A percentile compares a stretch with the other conserved stretches of the same genome.
phyloP scores from a whole-genome alignment of 2,888 invertebrate genomes.

The Euclidia mi region DNA sequence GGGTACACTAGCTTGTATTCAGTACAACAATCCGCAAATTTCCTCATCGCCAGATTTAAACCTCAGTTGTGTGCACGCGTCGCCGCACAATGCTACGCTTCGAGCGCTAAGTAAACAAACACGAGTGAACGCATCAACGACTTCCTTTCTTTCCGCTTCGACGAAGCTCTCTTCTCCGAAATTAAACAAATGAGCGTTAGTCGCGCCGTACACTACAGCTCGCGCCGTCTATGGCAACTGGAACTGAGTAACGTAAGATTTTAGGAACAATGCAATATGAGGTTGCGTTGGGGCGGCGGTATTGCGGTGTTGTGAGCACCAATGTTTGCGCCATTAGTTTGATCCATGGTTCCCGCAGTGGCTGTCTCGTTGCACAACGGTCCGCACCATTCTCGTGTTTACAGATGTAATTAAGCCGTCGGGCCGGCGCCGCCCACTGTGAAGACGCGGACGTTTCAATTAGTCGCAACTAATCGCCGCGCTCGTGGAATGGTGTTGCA shows the following conservation, averaged over 20 bases:
- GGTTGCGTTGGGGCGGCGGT: no score
- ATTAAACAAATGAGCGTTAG: slow-evolving; percentile 57
- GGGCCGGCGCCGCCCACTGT: slow-evolving; percentile 68
- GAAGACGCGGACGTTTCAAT: slow-evolving; percentile 76
- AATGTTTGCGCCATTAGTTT: slow-evolving; percentile 35
- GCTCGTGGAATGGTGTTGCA: slow-evolving; percentile 59
- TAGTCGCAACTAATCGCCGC: slow-evolving; percentile 68
- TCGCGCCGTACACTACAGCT: slow-evolving; percentile 33
- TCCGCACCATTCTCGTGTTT: slow-evolving; percentile 67
- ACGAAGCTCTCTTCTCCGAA: slow-evolving; percentile 72
- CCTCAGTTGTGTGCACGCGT: slow-evolving; percentile 32
- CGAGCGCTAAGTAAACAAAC: slow-evolving; percentile 67
- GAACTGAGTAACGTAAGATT: slow-evolving; percentile 41
- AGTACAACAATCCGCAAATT: slow-evolving; percentile 10
- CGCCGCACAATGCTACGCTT: slow-evolving; percentile 43
- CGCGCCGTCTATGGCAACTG: slow-evolving; percentile 38
- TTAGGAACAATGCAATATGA: slow-evolving; percentile 43
- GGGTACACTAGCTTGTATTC: slow-evolving; percentile 34
- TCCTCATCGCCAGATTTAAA: slow-evolving; percentile 30
- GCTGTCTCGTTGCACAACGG: slow-evolving; percentile 69
- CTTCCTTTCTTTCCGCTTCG: slow-evolving; percentile 75
- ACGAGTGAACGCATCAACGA: slow-evolving; percentile 63
- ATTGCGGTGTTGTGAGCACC: no score
- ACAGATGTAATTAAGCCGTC: slow-evolving; percentile 76
- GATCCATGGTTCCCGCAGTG: slow-evolving; percentile 69